These are phyloP conservation scores for Invenusta paracnida DNA, from an alignment of 2,888 invertebrate species.

Conservation along the genomic window DNA sequence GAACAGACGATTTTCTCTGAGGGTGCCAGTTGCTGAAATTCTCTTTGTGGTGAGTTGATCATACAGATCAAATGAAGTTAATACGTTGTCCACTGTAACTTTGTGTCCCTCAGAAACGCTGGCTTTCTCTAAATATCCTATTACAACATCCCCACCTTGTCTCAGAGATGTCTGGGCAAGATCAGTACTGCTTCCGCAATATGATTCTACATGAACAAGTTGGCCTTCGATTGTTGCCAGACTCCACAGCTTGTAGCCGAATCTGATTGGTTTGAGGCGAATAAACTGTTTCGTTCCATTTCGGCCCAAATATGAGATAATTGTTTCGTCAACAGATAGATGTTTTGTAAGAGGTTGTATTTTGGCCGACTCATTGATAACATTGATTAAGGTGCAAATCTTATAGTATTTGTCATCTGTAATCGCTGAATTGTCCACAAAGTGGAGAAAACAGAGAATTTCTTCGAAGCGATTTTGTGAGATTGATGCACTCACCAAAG, in stretches of 20 bases:
- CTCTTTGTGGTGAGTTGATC: constrained; percentile 35
- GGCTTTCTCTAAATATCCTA: background rate
- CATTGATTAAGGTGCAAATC: background rate
- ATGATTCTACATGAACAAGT: background rate
- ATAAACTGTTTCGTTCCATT: constrained; percentile 48
- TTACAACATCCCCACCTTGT: constrained; percentile 8
- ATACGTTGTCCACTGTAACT: constrained; percentile 45
- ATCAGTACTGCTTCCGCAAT: background rate
- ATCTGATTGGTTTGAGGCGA: constrained; percentile 48
- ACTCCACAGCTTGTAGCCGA: constrained; percentile 48
- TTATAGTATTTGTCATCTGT: constrained; percentile 5
- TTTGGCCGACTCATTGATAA: background rate
- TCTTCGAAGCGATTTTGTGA: background rate
- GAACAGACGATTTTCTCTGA: constrained; percentile 31
- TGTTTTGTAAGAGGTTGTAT: constrained; percentile 27
- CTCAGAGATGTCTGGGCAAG: background rate
- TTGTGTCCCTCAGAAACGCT: background rate
- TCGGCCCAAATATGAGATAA: constrained; percentile 55
- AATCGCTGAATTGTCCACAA: background rate
- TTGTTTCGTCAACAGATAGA: constrained; percentile 52
- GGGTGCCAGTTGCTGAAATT: constrained; percentile 39
- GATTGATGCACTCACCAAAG: background rate
- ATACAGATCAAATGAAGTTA: constrained; percentile 37
- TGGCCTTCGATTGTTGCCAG: constrained; percentile 34
- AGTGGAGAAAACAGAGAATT: background rate